Conservation (phyloP, 2,888 invertebrate species). For the Ochropleura leucogaster region DNA sequence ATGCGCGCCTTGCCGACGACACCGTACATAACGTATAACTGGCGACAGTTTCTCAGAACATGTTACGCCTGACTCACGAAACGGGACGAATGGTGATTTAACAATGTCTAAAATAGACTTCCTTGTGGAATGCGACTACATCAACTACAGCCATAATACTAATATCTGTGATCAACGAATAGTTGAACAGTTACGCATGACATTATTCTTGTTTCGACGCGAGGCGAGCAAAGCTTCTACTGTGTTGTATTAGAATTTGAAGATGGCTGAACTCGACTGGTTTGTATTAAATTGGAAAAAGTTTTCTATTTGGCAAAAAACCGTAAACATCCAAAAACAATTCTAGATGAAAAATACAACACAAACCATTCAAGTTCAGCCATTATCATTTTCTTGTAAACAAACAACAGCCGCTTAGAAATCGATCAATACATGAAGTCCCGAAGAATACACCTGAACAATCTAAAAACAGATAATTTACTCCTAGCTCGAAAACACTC, state of each 20-base stretch:
- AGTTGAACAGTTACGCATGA: slow-evolving; percentile 53
- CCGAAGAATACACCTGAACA: not conserved
- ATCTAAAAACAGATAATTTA: not conserved
- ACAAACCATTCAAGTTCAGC: not conserved
- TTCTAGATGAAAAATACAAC: too few relatives aligned
- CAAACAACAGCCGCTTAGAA: not conserved
- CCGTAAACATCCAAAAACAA: too few relatives aligned
- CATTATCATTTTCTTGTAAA: not conserved
- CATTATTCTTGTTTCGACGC: slow-evolving; percentile 49
- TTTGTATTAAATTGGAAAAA: not conserved
- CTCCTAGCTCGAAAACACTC: not conserved
- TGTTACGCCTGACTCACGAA: slow-evolving; percentile 78
- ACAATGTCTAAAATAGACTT: slow-evolving; percentile 79
- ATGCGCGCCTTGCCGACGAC: slow-evolving; percentile 69
- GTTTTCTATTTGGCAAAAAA: too few relatives aligned
- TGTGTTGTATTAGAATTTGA: slow-evolving; percentile 27
- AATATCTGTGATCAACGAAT: slow-evolving; percentile 58
- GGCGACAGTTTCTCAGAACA: slow-evolving; percentile 78
- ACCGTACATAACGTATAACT: slow-evolving; percentile 73
- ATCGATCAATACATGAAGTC: not conserved
- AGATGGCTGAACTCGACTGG: slow-evolving; percentile 4
- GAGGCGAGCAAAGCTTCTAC: slow-evolving; percentile 34
- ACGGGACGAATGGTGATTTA: slow-evolving; percentile 79
- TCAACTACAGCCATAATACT: slow-evolving; percentile 64
- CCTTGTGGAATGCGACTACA: slow-evolving; percentile 74